phyloP scores from a whole-genome alignment of 2,797 vertebrate species.

The Syngnathus acus region DNA sequence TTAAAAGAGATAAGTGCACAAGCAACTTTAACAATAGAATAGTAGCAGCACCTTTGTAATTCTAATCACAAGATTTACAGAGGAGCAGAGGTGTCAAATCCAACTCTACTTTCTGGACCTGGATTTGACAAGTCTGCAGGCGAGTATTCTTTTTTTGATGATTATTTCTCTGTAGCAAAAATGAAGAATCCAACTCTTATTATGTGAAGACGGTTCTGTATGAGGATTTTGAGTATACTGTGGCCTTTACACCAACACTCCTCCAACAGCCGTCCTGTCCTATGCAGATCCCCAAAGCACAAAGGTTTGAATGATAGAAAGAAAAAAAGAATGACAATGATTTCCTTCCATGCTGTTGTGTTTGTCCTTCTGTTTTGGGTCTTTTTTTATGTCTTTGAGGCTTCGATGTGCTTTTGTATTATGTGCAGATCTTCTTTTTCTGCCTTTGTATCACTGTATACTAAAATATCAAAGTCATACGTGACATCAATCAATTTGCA shows the following conservation, averaged over 20 bases:
- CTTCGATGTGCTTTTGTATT: conserved; percentile 77
- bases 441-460: conserved; percentile 62
- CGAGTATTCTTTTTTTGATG: too few relatives aligned
- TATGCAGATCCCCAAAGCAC: conserved; percentile 69
- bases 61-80: too few relatives aligned
- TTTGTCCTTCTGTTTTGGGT: conserved; percentile 29
- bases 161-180: not conserved
- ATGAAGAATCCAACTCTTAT: not conserved
- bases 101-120: too few relatives aligned
- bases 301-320: conserved; percentile 57
- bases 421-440: conserved; percentile 72
- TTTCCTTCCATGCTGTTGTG: conserved; percentile 41
- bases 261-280: conserved; percentile 38
- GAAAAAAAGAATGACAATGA: conserved; percentile 23
- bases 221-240: conserved; percentile 28
- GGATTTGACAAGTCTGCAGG: too few relatives aligned
- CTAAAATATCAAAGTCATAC: conserved; percentile 65
- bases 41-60: too few relatives aligned
- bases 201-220: not conserved
- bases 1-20: too few relatives aligned
- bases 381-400: conserved; percentile 38
- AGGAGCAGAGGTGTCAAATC: too few relatives aligned
- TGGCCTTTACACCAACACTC: conserved; percentile 39
- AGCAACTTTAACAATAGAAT: too few relatives aligned
- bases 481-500: conserved; percentile 58